These are phyloP conservation scores for Drosophila ustulata DNA, from an alignment of 2,888 invertebrate genomes.

Conservation along the genomic window DNA sequence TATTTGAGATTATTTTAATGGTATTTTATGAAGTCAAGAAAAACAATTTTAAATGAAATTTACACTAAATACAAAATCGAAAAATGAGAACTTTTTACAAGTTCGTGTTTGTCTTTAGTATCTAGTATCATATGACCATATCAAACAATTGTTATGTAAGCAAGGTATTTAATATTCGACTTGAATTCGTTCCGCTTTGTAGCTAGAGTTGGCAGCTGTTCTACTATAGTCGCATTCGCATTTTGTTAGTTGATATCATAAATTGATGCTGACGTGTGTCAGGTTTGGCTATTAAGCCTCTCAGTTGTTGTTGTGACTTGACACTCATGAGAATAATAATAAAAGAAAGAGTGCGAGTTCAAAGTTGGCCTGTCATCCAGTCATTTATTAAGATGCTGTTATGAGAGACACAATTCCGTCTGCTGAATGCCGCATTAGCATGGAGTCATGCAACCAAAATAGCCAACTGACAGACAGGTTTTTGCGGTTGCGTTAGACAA, in stretches of 20 bases:
- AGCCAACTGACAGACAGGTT: conserved; percentile 53
- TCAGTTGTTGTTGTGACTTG: conserved; percentile 21
- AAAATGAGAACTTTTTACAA: neutral
- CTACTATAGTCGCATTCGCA: conserved; percentile 1
- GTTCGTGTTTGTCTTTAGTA: neutral
- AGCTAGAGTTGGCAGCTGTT: neutral
- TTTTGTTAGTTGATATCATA: conserved; percentile 62
- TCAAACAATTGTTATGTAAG: neutral
- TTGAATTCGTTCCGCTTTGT: conserved; percentile 4
- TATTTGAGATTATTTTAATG: too few relatives aligned
- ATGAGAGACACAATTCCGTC: conserved; percentile 7
- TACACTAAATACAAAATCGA: neutral
- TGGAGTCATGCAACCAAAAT: conserved; percentile 57
- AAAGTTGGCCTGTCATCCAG: conserved; percentile 55
- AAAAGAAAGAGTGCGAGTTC: conserved; percentile 49
- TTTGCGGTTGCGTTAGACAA: conserved; percentile 14
- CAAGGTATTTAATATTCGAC: conserved; percentile 11
- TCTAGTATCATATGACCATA: neutral
- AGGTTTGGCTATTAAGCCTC: conserved; percentile 27
- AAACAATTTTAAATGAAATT: too few relatives aligned
- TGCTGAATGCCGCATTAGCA: conserved; percentile 31
- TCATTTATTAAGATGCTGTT: conserved; percentile 42
- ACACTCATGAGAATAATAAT: neutral
- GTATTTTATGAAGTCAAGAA: too few relatives aligned
- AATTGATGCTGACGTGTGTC: conserved; percentile 67